Conservation (phyloP, 1,140 invertebrate species). For the Venturia canescens region DNA sequence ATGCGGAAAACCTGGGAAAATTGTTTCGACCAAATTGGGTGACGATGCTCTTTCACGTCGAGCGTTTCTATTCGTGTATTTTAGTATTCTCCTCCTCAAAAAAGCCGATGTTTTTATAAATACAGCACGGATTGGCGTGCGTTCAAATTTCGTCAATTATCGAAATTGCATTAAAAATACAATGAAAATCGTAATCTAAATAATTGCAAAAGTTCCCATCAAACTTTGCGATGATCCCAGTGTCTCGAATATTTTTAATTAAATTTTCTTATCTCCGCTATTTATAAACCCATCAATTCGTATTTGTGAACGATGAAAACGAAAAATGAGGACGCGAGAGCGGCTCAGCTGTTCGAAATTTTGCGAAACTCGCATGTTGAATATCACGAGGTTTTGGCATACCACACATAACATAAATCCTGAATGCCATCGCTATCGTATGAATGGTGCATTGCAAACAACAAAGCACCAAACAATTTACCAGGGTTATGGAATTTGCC, state of each 20-base stretch:
- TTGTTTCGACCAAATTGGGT: constrained; percentile 46
- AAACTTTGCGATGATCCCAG: too few species aligned
- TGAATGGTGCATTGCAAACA: neutral
- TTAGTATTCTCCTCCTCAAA: neutral
- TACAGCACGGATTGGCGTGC: neutral
- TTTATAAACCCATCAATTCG: neutral
- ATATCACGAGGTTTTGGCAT: neutral
- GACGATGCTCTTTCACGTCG: constrained; percentile 29
- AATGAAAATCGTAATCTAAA: too few species aligned
- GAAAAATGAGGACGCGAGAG: neutral
- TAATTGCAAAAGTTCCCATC: too few species aligned
- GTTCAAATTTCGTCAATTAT: neutral
- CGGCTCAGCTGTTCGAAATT: neutral
- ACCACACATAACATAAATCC: constrained; percentile 15
- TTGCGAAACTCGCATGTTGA: constrained; percentile 9
- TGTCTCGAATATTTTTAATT: too few species aligned
- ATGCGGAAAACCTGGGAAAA: constrained; percentile 41
- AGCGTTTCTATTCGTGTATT: neutral
- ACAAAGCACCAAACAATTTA: constrained; percentile 16
- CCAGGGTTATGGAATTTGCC: neutral
- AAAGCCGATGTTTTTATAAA: neutral
- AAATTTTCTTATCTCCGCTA: neutral
- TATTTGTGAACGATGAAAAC: neutral
- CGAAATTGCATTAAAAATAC: too few species aligned
- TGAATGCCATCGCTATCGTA: constrained; percentile 6